Evolutionary conservation across 2,888 invertebrate species (phyloP), one percentile per base, ranked within the genome.

Genomic region (Mantis religiosa): DNA sequence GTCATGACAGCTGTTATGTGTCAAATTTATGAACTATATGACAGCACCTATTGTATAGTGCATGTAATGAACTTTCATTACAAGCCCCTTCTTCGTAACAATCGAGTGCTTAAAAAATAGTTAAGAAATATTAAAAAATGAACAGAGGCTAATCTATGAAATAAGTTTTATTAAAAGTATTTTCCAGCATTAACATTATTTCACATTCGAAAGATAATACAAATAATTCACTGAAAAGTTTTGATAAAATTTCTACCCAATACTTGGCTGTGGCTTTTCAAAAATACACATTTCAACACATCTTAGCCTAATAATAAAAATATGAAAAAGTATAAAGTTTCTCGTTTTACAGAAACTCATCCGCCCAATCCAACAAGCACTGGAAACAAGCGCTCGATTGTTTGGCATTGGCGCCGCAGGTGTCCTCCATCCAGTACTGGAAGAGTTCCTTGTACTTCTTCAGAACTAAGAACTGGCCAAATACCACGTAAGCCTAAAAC

Each of bases 281-380:
- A 71, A 71, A 71, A 71, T 71, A 71, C 54, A 71, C 54, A 71
- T 20, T 54, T 20, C 2, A 71, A 20, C 0, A 20, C 4, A 6
- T 71, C 25, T 71, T 15, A 2, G 6, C 6, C 20, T n/a, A n/a
- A n/a, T n/a, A n/a, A n/a, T n/a, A n/a, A n/a, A n/a, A n/a, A n/a
- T 20, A 71, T 8, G 6, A 71, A 1, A 71, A 3, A 71, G 1
- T 71, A 71, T 15, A 71, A 71, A 71, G 20, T 15, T 41, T 85
- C 90, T 93, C n/a, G n/a, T n/a, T n/a, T 96, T 96, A 99, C 95
- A 99, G 96, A 94, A 99, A 99, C 93, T 99, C 98, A 93, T 98
- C 98, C 93, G 99, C 99, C 99, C 99, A 99, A 93, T 99, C 99
- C 91, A 96, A 97, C 86, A 99, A 95, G 93, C 99, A 99, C 92